Evolutionary conservation across 2,888 invertebrate genomes (phyloP), one percentile per base, ranked within the genome.

Genomic region (Hymenopus coronatus): DNA sequence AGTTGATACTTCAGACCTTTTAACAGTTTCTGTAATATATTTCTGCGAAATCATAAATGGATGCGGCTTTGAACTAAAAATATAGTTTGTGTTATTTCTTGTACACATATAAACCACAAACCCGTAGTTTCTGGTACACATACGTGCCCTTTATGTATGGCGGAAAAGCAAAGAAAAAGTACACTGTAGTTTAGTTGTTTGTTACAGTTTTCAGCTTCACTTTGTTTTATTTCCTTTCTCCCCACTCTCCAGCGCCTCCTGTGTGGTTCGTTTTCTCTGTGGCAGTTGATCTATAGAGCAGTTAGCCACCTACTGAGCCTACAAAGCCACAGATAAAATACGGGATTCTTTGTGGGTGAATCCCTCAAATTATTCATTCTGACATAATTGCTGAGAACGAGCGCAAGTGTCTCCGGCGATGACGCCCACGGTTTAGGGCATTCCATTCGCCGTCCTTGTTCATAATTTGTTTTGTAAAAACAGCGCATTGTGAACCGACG

Each of bases 271-370:
- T 82, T 82, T 82, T 87, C 87, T 87, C 33, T 33, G 30, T 87
- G 87, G 25, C 88, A 84, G n/a, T 70, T 89, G 89, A 89, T 89
- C 46, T 84, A 89, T 89, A 82, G 88, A 33, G 87, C 82, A 89
- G 89, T 89, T 89, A 87, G 83, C 89, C 89, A 86, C 89, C 89
- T 86, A 83, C 83, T 54, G 89, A 15, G 88, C 28, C 89, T 88
- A 87, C 88, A 30, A 84, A 87, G 54, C 82, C 81, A 84, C 89
- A 84, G 89, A 89, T 87, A 89, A 89, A 89, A 89, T 88, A 89
- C 33, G 84, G 84, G 46, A 89, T 89, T 88, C 88, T 89, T 88
- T 87, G n/a, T 83, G 28, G 85, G 15, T 15, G 88, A 88, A 87
- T 84, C 40, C 81, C 54, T 40, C 28, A 84, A 81, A 85, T 88